Percentiles rank a stretch among this genome's conserved stretches.
Evolutionary conservation across 2,888 invertebrate species (phyloP).

Genomic region (Acanthoscelides obtectus): DNA sequence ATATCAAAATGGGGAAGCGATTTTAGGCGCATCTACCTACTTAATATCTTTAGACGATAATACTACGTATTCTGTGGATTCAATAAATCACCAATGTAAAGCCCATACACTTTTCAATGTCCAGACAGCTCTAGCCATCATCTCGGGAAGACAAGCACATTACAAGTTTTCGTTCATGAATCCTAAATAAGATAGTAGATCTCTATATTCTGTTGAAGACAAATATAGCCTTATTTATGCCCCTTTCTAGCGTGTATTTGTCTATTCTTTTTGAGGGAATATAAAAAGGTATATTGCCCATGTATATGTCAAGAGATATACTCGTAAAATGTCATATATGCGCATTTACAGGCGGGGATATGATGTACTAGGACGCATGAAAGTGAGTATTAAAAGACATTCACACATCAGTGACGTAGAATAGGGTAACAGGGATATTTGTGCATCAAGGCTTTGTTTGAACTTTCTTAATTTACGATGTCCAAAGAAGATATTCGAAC

Average conservation of each 20-base stretch:
- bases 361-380: neutral
- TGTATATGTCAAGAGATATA: neutral
- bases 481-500: too few species aligned
- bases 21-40: too few species aligned
- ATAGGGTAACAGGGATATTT: too few species aligned
- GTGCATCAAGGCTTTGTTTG: too few species aligned
- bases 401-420: too few species aligned
- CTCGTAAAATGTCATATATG: neutral
- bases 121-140: neutral
- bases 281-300: neutral
- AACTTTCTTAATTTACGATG: too few species aligned
- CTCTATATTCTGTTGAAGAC: neutral
- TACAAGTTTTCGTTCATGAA: neutral
- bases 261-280: neutral
- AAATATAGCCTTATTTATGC: neutral
- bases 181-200: neutral
- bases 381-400: neutral
- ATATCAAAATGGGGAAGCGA: too few species aligned
- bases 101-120: neutral
- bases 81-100: neutral
- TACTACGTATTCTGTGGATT: too few species aligned
- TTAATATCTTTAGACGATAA: too few species aligned
- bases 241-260: neutral
- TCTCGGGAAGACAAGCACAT: neutral
- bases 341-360: neutral